Evolutionary conservation across 1,140 invertebrate species (phyloP).

Genomic region (Drosophila pallidifrons): DNA sequence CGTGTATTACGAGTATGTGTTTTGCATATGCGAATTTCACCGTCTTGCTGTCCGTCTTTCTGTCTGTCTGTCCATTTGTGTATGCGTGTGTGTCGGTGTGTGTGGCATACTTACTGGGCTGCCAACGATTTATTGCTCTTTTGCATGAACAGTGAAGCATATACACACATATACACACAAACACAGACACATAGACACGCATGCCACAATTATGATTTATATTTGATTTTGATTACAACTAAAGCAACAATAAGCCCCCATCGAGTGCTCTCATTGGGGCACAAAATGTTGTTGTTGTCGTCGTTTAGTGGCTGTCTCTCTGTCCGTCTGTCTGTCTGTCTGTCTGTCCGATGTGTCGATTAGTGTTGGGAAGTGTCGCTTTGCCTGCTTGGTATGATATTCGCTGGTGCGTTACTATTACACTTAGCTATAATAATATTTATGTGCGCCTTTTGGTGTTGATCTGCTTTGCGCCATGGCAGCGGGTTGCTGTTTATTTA

Average conservation of each 20-base stretch:
- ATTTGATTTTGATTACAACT: slow-evolving; percentile 79
- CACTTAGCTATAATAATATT: slow-evolving; percentile 75
- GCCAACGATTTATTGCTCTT: slow-evolving; percentile 74
- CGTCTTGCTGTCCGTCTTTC: slow-evolving; percentile 14
- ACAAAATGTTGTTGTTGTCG: slow-evolving; percentile 25
- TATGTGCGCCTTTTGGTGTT: slow-evolving; percentile 44
- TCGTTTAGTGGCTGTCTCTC: slow-evolving; percentile 27
- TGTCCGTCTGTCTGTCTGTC: slow-evolving; percentile 22
- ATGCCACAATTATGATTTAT: slow-evolving; percentile 77
- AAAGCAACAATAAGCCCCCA: slow-evolving; percentile 64
- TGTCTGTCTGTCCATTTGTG: slow-evolving; percentile 5
- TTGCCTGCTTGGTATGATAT: background rate
- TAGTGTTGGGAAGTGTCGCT: slow-evolving; percentile 36
- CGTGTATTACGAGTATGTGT: slow-evolving; percentile 53
- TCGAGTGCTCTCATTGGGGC: slow-evolving; percentile 27
- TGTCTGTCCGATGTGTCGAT: slow-evolving; percentile 16
- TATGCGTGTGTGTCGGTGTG: slow-evolving; percentile 2
- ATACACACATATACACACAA: slow-evolving; percentile 22
- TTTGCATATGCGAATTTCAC: slow-evolving; percentile 29
- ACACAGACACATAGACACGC: slow-evolving; percentile 50
- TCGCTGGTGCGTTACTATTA: slow-evolving; percentile 69
- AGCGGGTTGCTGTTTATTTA: slow-evolving; percentile 63
- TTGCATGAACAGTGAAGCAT: slow-evolving; percentile 63
- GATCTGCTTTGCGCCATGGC: slow-evolving; percentile 54
- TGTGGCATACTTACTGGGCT: slow-evolving; percentile 54